phyloP scores from a whole-genome alignment of 2,888 invertebrate genomes.

The Epinotia bilunana region DNA sequence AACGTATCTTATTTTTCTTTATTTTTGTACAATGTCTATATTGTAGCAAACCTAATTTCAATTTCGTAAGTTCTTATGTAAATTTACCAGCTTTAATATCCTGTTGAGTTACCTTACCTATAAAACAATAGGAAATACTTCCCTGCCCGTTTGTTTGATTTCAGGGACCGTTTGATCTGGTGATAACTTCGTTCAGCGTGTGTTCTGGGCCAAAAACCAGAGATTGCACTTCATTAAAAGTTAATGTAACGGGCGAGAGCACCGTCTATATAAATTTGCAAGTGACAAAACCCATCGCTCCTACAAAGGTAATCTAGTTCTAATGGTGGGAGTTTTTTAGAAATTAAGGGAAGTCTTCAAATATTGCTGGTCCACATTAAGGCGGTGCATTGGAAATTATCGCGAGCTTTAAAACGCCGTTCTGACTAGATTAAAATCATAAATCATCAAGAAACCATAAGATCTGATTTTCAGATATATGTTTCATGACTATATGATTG shows the following conservation, averaged over 20 bases:
- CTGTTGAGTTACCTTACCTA: not conserved
- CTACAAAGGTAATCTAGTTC: slow-evolving; percentile 24
- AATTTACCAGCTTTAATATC: not conserved
- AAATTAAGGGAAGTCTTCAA: no score
- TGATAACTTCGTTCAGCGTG: slow-evolving; percentile 1
- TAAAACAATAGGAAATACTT: not conserved
- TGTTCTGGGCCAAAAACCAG: slow-evolving; percentile 29
- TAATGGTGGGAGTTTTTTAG: no score
- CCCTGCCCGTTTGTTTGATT: not conserved
- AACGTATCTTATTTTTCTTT: not conserved
- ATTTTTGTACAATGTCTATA: not conserved
- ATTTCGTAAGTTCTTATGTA: not conserved
- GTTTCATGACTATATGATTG: no score
- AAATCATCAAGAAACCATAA: no score
- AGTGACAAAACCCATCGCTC: slow-evolving; percentile 21
- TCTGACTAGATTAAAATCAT: no score
- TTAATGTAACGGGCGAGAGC: slow-evolving; percentile 4
- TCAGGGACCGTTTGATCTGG: slow-evolving; percentile 29
- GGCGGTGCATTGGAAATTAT: no score
- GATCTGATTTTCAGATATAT: no score
- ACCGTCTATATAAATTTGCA: slow-evolving; percentile 19
- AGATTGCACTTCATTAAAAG: slow-evolving; percentile 18
- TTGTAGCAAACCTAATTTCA: not conserved
- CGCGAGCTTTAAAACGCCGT: no score
- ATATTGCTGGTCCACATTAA: no score